A percentile compares a stretch with the other conserved stretches of the same genome.
Conservation (phyloP, 1,140 invertebrate genomes). For the Phymorhynchus buccinoides region DNA sequence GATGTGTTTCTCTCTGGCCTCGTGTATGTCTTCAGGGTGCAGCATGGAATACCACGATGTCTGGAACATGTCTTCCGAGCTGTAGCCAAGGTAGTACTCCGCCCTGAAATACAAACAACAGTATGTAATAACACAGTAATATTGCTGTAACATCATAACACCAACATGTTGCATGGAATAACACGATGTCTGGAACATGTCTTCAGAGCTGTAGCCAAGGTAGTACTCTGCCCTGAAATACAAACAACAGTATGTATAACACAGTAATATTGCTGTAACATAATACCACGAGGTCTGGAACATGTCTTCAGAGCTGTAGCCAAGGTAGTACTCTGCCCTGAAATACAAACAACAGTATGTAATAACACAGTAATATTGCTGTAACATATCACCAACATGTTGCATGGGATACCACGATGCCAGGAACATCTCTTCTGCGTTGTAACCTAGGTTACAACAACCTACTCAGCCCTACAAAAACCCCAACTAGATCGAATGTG, state of each 20-base stretch:
- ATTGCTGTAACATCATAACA: too few relatives aligned
- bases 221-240: conserved; percentile 67
- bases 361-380: too few relatives aligned
- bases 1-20: conserved; percentile 69
- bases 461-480: too few relatives aligned
- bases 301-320: conserved; percentile 61
- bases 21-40: conserved; percentile 70
- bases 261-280: too few relatives aligned
- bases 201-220: conserved; percentile 61
- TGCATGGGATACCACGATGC: conserved; percentile 70
- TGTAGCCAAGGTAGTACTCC: conserved; percentile 67
- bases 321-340: conserved; percentile 70
- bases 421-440: conserved; percentile 58
- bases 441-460: conserved; percentile 66
- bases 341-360: conserved; percentile 21
- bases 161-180: conserved; percentile 67
- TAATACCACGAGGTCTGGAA: conserved; percentile 68
- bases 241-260: too few relatives aligned
- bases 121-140: too few relatives aligned
- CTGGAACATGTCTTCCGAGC: conserved; percentile 58
- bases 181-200: conserved; percentile 66
- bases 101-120: conserved; percentile 55
- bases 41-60: conserved; percentile 71
- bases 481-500: too few relatives aligned
- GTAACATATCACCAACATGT: too few relatives aligned